Percentiles rank a stretch among this genome's conserved stretches.
phyloP scores from a whole-genome alignment of 2,888 invertebrate genomes.

The Ligdia adustata region DNA sequence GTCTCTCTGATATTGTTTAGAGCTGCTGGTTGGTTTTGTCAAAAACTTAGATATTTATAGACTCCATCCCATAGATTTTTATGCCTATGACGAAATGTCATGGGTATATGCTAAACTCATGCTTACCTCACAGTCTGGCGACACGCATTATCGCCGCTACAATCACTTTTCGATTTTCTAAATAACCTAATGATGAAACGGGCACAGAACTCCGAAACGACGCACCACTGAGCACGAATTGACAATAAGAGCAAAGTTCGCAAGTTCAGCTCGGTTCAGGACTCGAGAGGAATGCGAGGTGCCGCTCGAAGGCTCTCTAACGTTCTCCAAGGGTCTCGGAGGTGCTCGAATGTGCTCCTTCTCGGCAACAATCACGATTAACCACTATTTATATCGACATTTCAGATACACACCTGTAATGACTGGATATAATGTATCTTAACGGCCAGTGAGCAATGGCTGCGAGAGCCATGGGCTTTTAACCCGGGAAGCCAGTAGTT shows the following conservation, averaged over 20 bases:
- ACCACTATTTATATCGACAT: constrained; percentile 73
- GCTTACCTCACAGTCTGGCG: not conserved
- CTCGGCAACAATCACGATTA: constrained; percentile 75
- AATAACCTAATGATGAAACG: constrained; percentile 62
- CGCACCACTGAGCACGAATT: constrained; percentile 78
- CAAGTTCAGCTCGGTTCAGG: constrained; percentile 75
- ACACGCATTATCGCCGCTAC: constrained; percentile 27
- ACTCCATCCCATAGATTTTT: no score
- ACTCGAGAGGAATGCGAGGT: constrained; percentile 76
- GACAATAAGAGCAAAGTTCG: constrained; percentile 80
- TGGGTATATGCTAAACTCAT: not conserved
- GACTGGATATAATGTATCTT: constrained; percentile 47
- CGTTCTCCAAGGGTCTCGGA: constrained; percentile 10
- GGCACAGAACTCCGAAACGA: constrained; percentile 65
- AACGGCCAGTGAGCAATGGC: constrained; percentile 32
- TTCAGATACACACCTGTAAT: constrained; percentile 57
- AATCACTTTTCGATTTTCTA: constrained; percentile 58
- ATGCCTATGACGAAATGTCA: no score
- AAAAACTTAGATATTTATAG: no score
- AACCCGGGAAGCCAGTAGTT: constrained; percentile 11
- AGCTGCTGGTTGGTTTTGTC: no score
- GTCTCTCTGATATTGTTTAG: no score
- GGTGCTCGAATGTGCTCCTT: constrained; percentile 46
- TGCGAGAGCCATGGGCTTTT: constrained; percentile 4
- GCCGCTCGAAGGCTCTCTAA: constrained; percentile 21